phyloP scores from a whole-genome alignment of 2,888 invertebrate species.

The Nasonia oneida region DNA sequence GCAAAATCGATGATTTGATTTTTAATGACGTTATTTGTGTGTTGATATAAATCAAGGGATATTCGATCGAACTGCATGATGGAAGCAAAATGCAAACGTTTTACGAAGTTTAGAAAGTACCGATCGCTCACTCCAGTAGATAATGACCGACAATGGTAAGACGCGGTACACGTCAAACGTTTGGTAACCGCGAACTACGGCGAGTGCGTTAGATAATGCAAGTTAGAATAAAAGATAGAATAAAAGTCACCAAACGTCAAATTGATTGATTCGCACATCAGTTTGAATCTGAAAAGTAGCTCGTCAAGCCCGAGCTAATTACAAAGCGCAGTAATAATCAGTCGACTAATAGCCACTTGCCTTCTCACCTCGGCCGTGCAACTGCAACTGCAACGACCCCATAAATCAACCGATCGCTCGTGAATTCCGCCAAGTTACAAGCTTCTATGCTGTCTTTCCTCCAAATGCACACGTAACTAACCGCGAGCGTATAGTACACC shows the following conservation, averaged over 20 bases:
- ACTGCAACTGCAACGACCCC: constrained; percentile 29
- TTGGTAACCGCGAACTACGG: not conserved
- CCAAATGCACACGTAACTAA: constrained; percentile 36
- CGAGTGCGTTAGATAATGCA: too few species aligned
- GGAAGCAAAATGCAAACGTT: not conserved
- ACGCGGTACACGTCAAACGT: not conserved
- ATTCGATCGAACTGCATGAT: not conserved
- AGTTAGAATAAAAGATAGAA: too few species aligned
- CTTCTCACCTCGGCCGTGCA: not conserved
- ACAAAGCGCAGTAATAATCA: constrained; percentile 44
- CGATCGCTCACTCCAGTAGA: not conserved
- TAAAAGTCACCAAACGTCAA: too few species aligned
- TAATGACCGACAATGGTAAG: not conserved
- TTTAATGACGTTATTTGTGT: not conserved
- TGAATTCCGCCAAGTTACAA: constrained; percentile 1
- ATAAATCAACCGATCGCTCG: constrained; percentile 57
- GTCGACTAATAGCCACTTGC: constrained; percentile 25
- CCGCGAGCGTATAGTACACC: not conserved
- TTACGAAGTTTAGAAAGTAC: not conserved
- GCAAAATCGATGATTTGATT: not conserved
- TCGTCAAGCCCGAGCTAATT: constrained; percentile 33
- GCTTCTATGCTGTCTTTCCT: constrained; percentile 2
- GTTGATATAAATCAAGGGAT: not conserved
- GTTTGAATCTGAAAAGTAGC: constrained; percentile 2
- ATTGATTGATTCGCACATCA: not conserved